phyloP scores from a whole-genome alignment of 2,797 vertebrate genomes.

The Peromyscus melanophrys region DNA sequence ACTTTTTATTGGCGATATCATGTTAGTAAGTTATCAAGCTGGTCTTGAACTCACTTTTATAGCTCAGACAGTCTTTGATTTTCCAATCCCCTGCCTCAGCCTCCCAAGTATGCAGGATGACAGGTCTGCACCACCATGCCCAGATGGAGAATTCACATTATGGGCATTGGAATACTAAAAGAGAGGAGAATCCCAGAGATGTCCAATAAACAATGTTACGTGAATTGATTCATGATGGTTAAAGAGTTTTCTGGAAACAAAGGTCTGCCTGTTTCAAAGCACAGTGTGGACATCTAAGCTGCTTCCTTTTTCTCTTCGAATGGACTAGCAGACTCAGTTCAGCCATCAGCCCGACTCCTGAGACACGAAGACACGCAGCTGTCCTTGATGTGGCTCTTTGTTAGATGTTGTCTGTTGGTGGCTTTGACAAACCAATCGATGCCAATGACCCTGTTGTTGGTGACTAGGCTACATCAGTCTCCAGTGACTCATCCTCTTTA shows the following conservation, averaged over 20 bases:
- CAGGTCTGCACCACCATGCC: not conserved
- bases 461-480: not conserved
- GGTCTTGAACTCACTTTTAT: not conserved
- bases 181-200: constrained; percentile 9
- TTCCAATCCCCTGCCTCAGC: not conserved
- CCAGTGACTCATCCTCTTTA: not conserved
- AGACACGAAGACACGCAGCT: not conserved
- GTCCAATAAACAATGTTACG: not conserved
- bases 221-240: not conserved
- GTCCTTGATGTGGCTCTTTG: not conserved
- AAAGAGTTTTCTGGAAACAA: not conserved
- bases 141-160: not conserved
- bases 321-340: not conserved
- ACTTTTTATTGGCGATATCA: not conserved
- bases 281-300: not conserved
- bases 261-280: not conserved
- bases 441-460: not conserved
- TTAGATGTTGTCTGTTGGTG: not conserved
- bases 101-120: not conserved
- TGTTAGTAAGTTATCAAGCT: not conserved
- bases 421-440: not conserved
- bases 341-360: not conserved
- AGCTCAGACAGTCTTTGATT: not conserved
- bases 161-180: not conserved
- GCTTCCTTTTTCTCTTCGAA: not conserved